Conservation (phyloP, 2,113 vertebrate genomes). For the Ptychochromis oligacanthus region DNA sequence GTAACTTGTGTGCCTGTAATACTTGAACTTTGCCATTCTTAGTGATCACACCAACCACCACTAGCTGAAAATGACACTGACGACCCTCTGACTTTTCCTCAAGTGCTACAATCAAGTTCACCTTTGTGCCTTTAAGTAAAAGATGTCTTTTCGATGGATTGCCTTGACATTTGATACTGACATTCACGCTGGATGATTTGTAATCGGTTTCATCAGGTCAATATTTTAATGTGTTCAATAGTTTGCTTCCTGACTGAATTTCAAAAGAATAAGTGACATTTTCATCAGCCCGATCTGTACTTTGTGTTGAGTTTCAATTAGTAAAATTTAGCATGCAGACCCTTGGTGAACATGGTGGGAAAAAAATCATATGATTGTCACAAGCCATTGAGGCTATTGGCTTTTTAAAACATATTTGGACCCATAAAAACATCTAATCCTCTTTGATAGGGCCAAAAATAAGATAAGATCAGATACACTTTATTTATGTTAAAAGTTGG, state of each 20-base stretch:
- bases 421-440: background rate
- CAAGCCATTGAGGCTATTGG: background rate
- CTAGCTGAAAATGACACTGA: background rate
- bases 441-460: background rate
- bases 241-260: background rate
- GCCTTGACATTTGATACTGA: slow-evolving; percentile 3
- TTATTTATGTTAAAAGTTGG: background rate
- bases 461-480: background rate
- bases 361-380: background rate
- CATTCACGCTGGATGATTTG: background rate
- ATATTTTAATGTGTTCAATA: slow-evolving; percentile 1
- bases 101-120: background rate
- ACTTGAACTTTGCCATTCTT: background rate
- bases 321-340: background rate
- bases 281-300: background rate
- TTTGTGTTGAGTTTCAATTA: background rate
- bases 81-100: background rate
- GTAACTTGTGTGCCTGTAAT: background rate
- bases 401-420: background rate
- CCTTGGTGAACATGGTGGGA: background rate
- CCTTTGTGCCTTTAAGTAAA: slow-evolving; percentile 5
- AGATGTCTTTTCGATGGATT: background rate
- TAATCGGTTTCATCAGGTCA: background rate
- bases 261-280: background rate
- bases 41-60: background rate